Evolutionary conservation across 2,113 vertebrate genomes (phyloP).

Genomic region (Equus przewalskii): DNA sequence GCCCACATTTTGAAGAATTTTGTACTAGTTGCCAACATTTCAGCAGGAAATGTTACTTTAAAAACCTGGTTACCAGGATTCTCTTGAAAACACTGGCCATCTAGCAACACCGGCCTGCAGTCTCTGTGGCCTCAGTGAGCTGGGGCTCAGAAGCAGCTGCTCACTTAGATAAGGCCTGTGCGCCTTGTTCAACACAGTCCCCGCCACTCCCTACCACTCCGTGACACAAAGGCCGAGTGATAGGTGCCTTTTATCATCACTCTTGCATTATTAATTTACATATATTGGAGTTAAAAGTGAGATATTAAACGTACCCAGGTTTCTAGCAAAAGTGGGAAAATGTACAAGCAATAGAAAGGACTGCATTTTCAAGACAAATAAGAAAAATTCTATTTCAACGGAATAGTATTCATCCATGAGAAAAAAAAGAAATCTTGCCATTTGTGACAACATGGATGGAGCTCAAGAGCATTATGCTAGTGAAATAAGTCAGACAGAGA

Average conservation of each 20-base stretch:
- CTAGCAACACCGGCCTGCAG: background rate
- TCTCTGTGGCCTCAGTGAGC: background rate
- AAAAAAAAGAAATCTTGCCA: background rate
- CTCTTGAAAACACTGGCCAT: background rate
- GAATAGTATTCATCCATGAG: background rate
- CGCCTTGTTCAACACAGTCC: background rate
- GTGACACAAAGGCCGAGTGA: background rate
- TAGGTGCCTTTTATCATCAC: background rate
- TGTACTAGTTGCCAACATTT: background rate
- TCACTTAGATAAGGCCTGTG: background rate
- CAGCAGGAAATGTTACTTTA: background rate
- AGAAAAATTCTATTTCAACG: background rate
- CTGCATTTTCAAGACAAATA: slow-evolving; percentile 11
- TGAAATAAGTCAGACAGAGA: background rate
- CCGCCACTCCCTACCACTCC: too few relatives aligned
- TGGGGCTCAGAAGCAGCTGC: background rate
- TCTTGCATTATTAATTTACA: background rate
- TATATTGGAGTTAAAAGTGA: background rate
- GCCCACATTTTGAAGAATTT: background rate
- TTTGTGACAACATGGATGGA: too few relatives aligned
- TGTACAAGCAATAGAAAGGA: background rate
- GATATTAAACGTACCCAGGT: background rate
- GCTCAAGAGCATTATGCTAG: background rate
- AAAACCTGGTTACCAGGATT: background rate
- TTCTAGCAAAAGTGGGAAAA: background rate